Evolutionary conservation across 1,140 invertebrate genomes (phyloP), one percentile per base, ranked within the genome.

Genomic region (Rhyzopertha dominica): DNA sequence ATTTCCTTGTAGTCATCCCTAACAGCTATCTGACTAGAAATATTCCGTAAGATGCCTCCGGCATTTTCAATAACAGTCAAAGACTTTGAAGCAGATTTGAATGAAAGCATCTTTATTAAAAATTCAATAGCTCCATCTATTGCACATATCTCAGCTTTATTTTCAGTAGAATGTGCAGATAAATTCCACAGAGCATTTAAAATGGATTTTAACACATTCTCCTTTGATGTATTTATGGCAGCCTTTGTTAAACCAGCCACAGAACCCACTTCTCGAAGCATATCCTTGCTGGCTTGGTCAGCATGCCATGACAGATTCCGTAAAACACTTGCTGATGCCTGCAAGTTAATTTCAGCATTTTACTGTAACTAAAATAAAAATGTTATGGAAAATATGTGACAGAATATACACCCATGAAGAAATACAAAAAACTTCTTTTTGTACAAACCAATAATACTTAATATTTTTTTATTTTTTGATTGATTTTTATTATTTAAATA

Each of bases 281-380:
- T 85, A 58, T 87, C 80, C 61, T 93, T 94, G 67, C 89, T 92
- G 42, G 79, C 81, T 30, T 80, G 79, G 63, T 95, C 91, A 3
- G 92, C 91, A 49, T 89, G 76, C 91, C 92, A 95, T 0, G 90
- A 94, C n/a, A 96, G 68, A 69, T 96, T 96, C 24, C 92, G 72
- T 9, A 96, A 60, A 9, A 95, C 90, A 59, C 87, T 90, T 1
- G 91, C 90, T 2, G 90, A 91, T 1, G 92, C 90, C 77, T 80
- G 49, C 19, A 62, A 61, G 47, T 49, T 50, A 52, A 18, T 26
- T n/a, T n/a, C n/a, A n/a, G n/a, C n/a, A n/a, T n/a, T n/a, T n/a
- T n/a, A n/a, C n/a, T n/a, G n/a, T n/a, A n/a, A n/a, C n/a, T n/a
- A n/a, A n/a, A n/a, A n/a, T n/a, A n/a, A n/a, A n/a, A n/a, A n/a